phyloP scores from a whole-genome alignment of 2,797 vertebrate species.

The Mormyrus proboscirostris region DNA sequence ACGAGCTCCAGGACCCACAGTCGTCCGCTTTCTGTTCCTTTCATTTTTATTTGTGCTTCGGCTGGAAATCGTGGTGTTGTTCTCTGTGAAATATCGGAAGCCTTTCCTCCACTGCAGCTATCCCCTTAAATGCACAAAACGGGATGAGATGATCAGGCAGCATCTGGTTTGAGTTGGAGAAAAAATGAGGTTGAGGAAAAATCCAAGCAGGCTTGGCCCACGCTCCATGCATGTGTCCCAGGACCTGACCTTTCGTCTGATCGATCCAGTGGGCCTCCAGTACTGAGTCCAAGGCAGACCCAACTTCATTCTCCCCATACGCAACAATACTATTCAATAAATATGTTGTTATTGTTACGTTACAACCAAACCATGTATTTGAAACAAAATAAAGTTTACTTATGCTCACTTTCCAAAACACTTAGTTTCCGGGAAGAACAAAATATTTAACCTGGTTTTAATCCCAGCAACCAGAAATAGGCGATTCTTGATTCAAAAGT shows the following conservation, averaged over 20 bases:
- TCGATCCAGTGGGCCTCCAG: background rate
- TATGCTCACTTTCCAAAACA: background rate
- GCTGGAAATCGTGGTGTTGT: background rate
- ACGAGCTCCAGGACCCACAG: background rate
- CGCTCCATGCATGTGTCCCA: background rate
- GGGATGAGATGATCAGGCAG: conserved; percentile 35
- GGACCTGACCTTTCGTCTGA: conserved; percentile 10
- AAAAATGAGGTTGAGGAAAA: conserved; percentile 19
- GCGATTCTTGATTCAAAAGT: background rate
- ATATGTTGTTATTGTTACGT: background rate
- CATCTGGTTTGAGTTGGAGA: conserved; percentile 35
- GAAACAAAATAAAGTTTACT: background rate
- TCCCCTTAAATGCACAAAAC: conserved; percentile 11
- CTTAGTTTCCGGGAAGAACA: background rate
- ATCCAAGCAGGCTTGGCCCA: conserved; percentile 7
- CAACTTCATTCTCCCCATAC: background rate
- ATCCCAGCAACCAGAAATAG: background rate
- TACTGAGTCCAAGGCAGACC: background rate
- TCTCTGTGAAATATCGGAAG: conserved; percentile 16
- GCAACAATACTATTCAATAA: background rate
- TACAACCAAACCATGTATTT: background rate
- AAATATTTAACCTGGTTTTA: conserved; percentile 7
- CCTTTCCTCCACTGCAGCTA: background rate
- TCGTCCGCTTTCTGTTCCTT: background rate
- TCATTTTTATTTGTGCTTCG: background rate